A percentile compares a stretch with the other conserved stretches of the same genome.
Conservation (phyloP, 2,888 invertebrate genomes). For the Caenorhabditis drosophilae region DNA sequence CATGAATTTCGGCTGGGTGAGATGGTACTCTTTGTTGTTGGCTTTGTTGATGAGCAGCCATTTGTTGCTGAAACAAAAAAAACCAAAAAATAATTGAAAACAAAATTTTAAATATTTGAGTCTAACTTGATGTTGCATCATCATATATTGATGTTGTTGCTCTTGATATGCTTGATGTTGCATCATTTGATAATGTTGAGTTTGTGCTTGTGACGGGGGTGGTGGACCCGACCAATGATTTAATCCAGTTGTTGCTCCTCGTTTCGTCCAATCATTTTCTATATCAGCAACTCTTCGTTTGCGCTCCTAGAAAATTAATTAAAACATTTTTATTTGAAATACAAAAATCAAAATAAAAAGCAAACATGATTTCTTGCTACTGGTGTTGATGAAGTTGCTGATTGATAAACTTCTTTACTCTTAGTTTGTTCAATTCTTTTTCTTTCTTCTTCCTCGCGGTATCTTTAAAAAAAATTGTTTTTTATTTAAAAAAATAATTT, state of each 20-base stretch:
- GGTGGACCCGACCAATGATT: not conserved
- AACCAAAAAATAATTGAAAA: too few species aligned
- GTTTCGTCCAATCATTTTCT: not conserved
- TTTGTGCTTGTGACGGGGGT: not conserved
- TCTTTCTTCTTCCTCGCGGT: conserved; percentile 20
- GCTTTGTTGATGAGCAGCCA: conserved; percentile 9
- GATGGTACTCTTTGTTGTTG: conserved; percentile 8
- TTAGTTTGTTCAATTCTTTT: conserved; percentile 17
- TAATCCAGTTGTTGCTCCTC: not conserved
- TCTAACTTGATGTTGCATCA: conserved; percentile 12
- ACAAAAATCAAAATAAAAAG: not conserved
- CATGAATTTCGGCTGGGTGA: not conserved
- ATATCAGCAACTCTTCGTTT: conserved; percentile 12
- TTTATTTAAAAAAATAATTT: too few species aligned
- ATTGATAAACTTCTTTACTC: conserved; percentile 21
- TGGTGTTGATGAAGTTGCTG: conserved; percentile 5
- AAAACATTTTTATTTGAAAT: not conserved
- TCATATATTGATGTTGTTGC: conserved; percentile 16
- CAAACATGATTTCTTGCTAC: not conserved
- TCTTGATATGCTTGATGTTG: conserved; percentile 13
- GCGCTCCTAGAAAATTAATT: not conserved
- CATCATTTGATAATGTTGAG: conserved; percentile 18
- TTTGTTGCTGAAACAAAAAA: too few species aligned
- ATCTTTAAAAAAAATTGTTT: conserved; percentile 16
- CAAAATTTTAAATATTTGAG: too few species aligned